Conservation (phyloP, 2,888 invertebrate genomes). For the Belgica antarctica region DNA sequence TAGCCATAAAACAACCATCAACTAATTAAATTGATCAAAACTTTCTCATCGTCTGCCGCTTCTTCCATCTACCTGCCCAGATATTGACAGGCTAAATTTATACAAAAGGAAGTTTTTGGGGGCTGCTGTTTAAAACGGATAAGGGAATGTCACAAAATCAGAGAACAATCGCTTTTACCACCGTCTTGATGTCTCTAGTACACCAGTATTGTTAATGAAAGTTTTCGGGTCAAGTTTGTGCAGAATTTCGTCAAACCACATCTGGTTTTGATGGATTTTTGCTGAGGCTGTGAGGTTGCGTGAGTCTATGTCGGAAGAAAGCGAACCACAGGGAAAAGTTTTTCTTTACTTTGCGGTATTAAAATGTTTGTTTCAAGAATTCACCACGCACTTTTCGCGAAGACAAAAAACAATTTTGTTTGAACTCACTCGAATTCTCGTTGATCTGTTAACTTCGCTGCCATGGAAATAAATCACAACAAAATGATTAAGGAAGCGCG, state of each 20-base stretch:
- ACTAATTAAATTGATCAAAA: no score
- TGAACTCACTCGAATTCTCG: no score
- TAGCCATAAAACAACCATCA: no score
- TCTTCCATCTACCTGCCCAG: no score
- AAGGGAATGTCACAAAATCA: background rate
- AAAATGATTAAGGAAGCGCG: no score
- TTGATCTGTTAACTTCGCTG: constrained; percentile 27
- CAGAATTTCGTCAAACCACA: constrained; percentile 33
- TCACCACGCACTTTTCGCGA: no score
- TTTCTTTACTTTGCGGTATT: background rate
- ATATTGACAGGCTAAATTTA: no score
- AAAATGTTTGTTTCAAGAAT: constrained; percentile 19
- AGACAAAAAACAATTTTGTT: background rate
- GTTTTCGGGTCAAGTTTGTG: constrained; percentile 35
- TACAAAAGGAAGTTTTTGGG: no score
- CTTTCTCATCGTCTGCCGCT: no score
- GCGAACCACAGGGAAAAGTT: background rate
- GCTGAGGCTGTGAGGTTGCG: background rate
- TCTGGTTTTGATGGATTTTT: constrained; percentile 29
- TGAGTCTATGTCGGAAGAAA: background rate
- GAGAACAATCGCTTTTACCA: background rate
- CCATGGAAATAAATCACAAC: no score
- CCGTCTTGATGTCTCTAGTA: background rate
- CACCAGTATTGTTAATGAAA: constrained; percentile 28
- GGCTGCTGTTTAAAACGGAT: no score